Conservation (phyloP, 1,140 invertebrate species). For the Ceratoteleas bidentatus region DNA sequence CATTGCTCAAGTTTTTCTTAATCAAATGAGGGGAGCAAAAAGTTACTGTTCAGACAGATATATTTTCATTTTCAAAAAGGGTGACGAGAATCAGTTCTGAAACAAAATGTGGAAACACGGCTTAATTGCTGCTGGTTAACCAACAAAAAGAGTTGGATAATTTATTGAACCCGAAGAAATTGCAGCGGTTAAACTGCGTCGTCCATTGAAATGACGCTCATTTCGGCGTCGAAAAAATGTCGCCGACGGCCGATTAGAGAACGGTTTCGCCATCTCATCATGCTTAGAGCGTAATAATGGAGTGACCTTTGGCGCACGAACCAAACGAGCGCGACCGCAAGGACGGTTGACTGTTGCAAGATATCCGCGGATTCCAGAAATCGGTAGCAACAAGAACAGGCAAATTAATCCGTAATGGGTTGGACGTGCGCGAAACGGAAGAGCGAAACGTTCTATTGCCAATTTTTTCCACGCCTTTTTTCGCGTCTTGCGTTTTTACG, state of each 20-base stretch:
- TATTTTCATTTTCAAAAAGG: background rate
- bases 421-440: slow-evolving; percentile 8
- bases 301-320: slow-evolving; percentile 52
- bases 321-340: slow-evolving; percentile 54
- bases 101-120: no score
- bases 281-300: slow-evolving; percentile 47
- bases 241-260: slow-evolving; percentile 34
- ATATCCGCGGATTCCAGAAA: slow-evolving; percentile 45
- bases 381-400: slow-evolving; percentile 35
- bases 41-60: no score
- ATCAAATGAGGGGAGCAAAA: no score
- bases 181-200: slow-evolving; percentile 19
- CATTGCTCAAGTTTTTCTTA: no score
- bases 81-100: background rate
- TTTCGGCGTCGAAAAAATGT: slow-evolving; percentile 40
- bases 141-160: slow-evolving; percentile 16
- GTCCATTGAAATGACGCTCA: slow-evolving; percentile 39
- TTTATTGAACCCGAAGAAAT: slow-evolving; percentile 32
- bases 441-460: slow-evolving; percentile 15
- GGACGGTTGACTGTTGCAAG: slow-evolving; percentile 46
- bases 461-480: slow-evolving; percentile 3
- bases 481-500: slow-evolving; percentile 28
- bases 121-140: background rate
- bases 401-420: slow-evolving; percentile 43
- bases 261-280: slow-evolving; percentile 48